Percentiles rank a stretch among this genome's conserved stretches.
phyloP scores from a whole-genome alignment of 2,888 invertebrate species.

The Actias luna region DNA sequence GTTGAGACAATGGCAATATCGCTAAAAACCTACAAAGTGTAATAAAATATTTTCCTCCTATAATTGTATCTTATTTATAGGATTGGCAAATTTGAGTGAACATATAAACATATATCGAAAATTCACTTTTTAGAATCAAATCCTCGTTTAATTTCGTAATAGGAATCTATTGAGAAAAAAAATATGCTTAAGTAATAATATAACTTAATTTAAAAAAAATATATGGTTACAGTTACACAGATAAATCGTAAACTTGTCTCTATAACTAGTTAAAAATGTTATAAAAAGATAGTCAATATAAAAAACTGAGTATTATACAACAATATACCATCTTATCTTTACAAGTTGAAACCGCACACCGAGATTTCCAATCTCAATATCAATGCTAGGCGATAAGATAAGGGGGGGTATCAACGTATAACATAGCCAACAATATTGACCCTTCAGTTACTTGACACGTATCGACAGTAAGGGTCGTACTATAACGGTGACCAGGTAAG shows the following conservation, averaged over 20 bases:
- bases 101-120: neutral
- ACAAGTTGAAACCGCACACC: slow-evolving; percentile 70
- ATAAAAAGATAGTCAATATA: neutral
- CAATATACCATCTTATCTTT: slow-evolving; percentile 14
- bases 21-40: too few species aligned
- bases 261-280: neutral
- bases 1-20: too few species aligned
- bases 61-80: neutral
- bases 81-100: neutral
- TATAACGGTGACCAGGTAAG: slow-evolving; percentile 46
- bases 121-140: neutral
- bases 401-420: slow-evolving; percentile 46
- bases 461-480: slow-evolving; percentile 29
- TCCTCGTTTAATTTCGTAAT: too few species aligned
- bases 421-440: slow-evolving; percentile 40
- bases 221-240: neutral
- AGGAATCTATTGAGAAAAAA: too few species aligned
- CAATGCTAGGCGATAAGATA: slow-evolving; percentile 76
- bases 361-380: slow-evolving; percentile 70
- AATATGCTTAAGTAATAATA: too few species aligned
- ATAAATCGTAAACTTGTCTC: neutral
- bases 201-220: too few species aligned
- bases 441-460: slow-evolving; percentile 18
- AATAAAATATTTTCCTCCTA: too few species aligned
- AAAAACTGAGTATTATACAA: neutral